phyloP scores from a whole-genome alignment of 2,113 vertebrate genomes.

The Petromus typicus region DNA sequence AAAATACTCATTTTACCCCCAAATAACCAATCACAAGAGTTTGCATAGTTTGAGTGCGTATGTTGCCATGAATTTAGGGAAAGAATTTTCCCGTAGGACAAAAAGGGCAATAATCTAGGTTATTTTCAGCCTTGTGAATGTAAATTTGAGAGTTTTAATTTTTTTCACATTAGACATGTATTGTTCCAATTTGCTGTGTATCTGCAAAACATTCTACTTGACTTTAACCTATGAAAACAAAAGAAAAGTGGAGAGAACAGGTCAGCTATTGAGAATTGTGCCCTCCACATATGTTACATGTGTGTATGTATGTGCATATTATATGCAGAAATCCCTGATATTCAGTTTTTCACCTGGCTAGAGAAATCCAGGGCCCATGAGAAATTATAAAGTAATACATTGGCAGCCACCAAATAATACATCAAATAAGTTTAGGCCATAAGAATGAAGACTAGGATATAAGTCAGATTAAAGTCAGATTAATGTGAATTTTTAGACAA shows the following conservation, averaged over 20 bases:
- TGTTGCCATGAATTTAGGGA: neutral
- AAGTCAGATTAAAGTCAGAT: neutral
- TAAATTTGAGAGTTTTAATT: neutral
- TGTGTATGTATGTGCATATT: neutral
- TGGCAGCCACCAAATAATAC: neutral
- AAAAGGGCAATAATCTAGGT: neutral
- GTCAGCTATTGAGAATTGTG: neutral
- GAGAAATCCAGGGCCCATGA: neutral
- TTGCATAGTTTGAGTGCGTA: neutral
- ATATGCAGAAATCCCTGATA: neutral
- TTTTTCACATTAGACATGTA: neutral
- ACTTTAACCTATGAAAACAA: neutral
- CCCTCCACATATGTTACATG: neutral
- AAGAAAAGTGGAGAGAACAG: neutral
- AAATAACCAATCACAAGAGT: neutral
- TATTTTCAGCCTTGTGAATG: slow-evolving; percentile 26
- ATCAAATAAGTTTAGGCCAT: neutral
- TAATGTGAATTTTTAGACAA: slow-evolving; percentile 16
- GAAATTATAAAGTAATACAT: neutral
- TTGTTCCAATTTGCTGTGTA: neutral
- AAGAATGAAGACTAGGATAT: neutral
- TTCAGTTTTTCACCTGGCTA: neutral
- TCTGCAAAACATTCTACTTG: neutral
- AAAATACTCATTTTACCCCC: neutral
- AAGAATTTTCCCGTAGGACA: slow-evolving; percentile 20